Evolutionary conservation across 2,888 invertebrate genomes (phyloP).

Genomic region (Drosophila birchii): DNA sequence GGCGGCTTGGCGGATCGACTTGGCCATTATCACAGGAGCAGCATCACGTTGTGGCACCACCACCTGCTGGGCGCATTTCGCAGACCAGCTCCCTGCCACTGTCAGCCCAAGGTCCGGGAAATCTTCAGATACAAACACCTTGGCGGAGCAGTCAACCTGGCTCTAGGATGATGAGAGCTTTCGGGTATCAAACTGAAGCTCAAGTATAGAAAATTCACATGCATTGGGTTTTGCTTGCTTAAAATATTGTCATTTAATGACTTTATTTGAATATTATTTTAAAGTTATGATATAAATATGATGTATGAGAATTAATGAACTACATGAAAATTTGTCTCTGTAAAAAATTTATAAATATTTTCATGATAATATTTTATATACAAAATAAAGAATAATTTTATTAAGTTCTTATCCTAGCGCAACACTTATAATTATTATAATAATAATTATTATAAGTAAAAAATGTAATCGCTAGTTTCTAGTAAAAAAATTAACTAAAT

Average conservation of each 20-base stretch:
- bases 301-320: too few species aligned
- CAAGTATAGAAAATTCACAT: neutral
- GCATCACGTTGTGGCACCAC: slow-evolving; percentile 71
- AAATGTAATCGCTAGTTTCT: too few species aligned
- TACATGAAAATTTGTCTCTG: too few species aligned
- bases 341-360: too few species aligned
- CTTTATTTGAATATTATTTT: neutral
- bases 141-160: slow-evolving; percentile 15
- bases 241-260: neutral
- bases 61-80: slow-evolving; percentile 73
- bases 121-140: slow-evolving; percentile 63
- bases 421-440: too few species aligned
- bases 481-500: too few species aligned
- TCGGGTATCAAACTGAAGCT: neutral
- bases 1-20: slow-evolving; percentile 26
- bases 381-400: too few species aligned
- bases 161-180: slow-evolving; percentile 7
- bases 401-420: too few species aligned
- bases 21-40: slow-evolving; percentile 78
- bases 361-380: too few species aligned
- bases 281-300: neutral
- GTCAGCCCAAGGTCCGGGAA: slow-evolving; percentile 23
- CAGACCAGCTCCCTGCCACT: slow-evolving; percentile 45
- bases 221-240: neutral
- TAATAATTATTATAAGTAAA: too few species aligned